Base-by-base conservation (phyloP, 1,140 invertebrate genomes). In the Apis florea region DNA sequence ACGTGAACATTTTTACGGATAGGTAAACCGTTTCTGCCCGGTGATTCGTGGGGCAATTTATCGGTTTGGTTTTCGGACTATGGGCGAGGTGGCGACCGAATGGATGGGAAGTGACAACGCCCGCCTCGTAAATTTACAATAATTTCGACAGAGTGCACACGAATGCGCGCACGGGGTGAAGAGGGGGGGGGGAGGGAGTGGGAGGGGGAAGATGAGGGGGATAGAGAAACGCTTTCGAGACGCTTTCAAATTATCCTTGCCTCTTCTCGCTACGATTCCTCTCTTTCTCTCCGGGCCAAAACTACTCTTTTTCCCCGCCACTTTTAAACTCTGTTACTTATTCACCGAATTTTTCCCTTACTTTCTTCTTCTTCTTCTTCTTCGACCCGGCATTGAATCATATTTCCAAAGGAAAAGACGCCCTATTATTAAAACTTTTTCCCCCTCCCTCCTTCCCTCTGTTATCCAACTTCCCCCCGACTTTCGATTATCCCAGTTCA, bases 91-190 rank as follows among this genome's bases (percentile, higher is more conserved):
- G 83, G 70, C 79, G 74, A 82, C 68, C 85, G 86, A 86, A 90
- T 88, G 83, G 85, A 90, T 85, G 86, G 86, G 82, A 90, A 88
- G 87, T 86, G 90, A 90, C 88, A 88, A 90, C 81, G 70, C 15
- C 80, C 26, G 9, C 72, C 82, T 87, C 90, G 85, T 91, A 91
- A 92, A 92, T 92, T 91, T 82, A 79, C 86, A 88, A 91, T 91
- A 90, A 91, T 88, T 91, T 86, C 89, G 75, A 87, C 79, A 87
- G 85, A 90, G 83, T 86, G 79, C 82, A 87, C 82, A 79, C 68
- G 76, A 78, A 67, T 74, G 74, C 67, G 61, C 70, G n/a, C 61
- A 56, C 40, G 59, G 58, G 31, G 0, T 5, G n/a, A n/a, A n/a
- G 31, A 0, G 5, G 5, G 4, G 31, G 5, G 5, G 4, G 31